Evolutionary conservation across 2,888 invertebrate species (phyloP).

Genomic region (Dicyrtoma fusca): DNA sequence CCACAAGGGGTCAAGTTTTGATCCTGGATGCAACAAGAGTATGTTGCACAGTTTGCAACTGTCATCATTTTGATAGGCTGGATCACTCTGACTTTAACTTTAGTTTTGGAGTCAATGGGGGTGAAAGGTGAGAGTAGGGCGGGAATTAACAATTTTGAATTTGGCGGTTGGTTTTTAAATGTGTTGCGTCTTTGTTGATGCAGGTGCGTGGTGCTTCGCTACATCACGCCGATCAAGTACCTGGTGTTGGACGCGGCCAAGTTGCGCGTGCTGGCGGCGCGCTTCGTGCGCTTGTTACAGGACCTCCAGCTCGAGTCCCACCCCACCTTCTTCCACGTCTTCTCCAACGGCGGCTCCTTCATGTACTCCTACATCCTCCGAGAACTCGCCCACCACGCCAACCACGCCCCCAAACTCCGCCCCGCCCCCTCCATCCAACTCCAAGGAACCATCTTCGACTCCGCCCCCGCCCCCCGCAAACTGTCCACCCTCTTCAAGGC

Average conservation of each 20-base stretch:
- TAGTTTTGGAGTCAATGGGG: too few species aligned
- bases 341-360: constrained; percentile 76
- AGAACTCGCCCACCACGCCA: constrained; percentile 38
- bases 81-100: too few species aligned
- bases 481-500: constrained; percentile 66
- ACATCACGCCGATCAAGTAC: constrained; percentile 71
- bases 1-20: too few species aligned
- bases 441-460: constrained; percentile 72
- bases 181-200: too few species aligned
- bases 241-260: constrained; percentile 61
- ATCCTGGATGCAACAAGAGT: too few species aligned
- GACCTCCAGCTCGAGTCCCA: constrained; percentile 72
- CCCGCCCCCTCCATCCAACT: constrained; percentile 65
- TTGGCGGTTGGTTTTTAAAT: too few species aligned
- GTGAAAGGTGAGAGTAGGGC: too few species aligned
- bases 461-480: constrained; percentile 70
- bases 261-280: constrained; percentile 42
- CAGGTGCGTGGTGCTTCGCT: constrained; percentile 73
- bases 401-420: constrained; percentile 63
- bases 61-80: too few species aligned
- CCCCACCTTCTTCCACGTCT: constrained; percentile 74
- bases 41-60: too few species aligned
- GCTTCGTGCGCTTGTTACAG: constrained; percentile 43
- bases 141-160: too few species aligned
- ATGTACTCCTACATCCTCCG: constrained; percentile 68